Base-by-base conservation (phyloP, 2,888 invertebrate genomes). In the Plebejus melissa region DNA sequence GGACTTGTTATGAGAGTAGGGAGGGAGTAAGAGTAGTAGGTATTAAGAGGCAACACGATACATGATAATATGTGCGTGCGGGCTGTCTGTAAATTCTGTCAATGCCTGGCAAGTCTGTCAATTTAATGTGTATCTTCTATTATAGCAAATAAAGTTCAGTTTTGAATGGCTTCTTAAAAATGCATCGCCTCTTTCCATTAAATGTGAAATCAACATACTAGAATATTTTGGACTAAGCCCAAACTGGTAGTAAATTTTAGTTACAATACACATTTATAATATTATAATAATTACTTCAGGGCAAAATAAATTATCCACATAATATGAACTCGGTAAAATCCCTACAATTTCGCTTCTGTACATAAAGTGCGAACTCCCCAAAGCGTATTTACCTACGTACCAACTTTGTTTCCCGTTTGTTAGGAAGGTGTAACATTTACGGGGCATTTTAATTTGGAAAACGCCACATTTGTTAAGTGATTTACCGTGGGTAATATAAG, bases 251-350 rank as follows among this genome's bases (percentile, higher is more conserved):
- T 60, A 60, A 60, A 60, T 28, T 60, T 2, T 28, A 28, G 60
- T 11, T 60, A 60, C 11, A 60, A 60, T 2, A 58, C 7, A n/a
- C 22, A 58, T 2, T 5, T 36, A 36, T 13, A 65, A 32, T 32
- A 32, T 65, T 32, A 32, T 65, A 32, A 65, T 65, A 5, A 65
- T 65, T 65, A 32, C 65, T 32, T 32, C 32, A 36, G 65, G 32
- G 65, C 13, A 16, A 65, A 28, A 65, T 65, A 36, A 65, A 65
- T 65, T 65, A 65, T 65, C 16, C 32, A 65, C 65, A 65, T 65
- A 65, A 13, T 28, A 32, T 65, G 28, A 65, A 36, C 28, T 9
- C 65, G 65, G 32, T 65, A 36, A 65, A 65, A 36, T 65, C 36
- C 65, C 65, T 65, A 32, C 32, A 65, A 16, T 65, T 65, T 65